A percentile compares a stretch with the other conserved stretches of the same genome.
phyloP scores from a whole-genome alignment of 2,797 vertebrate species.

The Cyprinella venusta region DNA sequence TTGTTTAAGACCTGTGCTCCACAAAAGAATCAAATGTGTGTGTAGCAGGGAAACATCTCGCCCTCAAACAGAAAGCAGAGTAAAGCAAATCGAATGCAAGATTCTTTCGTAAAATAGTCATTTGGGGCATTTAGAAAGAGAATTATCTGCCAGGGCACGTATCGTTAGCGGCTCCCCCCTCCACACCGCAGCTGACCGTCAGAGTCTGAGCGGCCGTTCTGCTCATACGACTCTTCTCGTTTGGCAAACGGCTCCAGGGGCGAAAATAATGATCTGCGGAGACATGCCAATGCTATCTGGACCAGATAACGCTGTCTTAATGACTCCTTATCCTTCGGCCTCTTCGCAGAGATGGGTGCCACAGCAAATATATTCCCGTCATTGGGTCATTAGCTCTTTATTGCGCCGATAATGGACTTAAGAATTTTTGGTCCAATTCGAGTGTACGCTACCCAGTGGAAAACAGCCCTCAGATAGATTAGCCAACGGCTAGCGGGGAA shows the following conservation, averaged over 20 bases:
- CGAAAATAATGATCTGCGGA: constrained; percentile 82
- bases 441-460: constrained; percentile 52
- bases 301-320: constrained; percentile 79
- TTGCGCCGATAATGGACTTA: constrained; percentile 70
- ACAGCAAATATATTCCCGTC: constrained; percentile 73
- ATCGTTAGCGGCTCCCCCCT: constrained; percentile 73
- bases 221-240: constrained; percentile 63
- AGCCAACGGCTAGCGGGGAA: constrained; percentile 55
- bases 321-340: constrained; percentile 79
- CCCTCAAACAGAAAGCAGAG: constrained; percentile 57
- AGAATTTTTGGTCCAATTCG: constrained; percentile 67
- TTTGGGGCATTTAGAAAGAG: constrained; percentile 75
- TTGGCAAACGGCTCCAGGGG: constrained; percentile 79
- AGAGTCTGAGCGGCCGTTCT: constrained; percentile 63
- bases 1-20: constrained; percentile 56
- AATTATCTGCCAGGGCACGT: constrained; percentile 74
- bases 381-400: constrained; percentile 79
- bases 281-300: constrained; percentile 81
- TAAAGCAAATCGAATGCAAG: constrained; percentile 46
- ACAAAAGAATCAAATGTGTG: constrained; percentile 50
- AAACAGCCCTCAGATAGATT: constrained; percentile 60
- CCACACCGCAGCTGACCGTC: constrained; percentile 67
- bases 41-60: constrained; percentile 49
- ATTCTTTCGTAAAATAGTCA: constrained; percentile 68
- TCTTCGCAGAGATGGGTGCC: constrained; percentile 72